Base-by-base conservation (phyloP, 2,888 invertebrate genomes). In the Oscheius sp. region DNA sequence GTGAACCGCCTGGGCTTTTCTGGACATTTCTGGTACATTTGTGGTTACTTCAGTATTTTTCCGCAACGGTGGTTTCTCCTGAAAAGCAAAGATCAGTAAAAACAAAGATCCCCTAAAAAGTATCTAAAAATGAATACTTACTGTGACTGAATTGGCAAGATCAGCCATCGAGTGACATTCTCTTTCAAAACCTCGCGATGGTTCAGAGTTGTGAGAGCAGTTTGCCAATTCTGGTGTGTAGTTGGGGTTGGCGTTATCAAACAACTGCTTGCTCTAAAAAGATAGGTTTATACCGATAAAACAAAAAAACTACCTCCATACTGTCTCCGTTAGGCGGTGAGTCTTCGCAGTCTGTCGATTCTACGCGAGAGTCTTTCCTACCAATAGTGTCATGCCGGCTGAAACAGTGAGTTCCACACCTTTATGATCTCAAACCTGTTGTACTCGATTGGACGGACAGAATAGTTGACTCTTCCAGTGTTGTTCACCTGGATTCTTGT, bases 91-190 rank as follows among this genome's bases (percentile, higher is more conserved):
- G 33, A 42, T 10, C 21, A 35, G 32, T 50, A 48, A 50, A 35
- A 50, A 21, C 21, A 21, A 21, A 21, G 21, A 21, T 21, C 21
- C 21, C 21, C 21, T 21, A 21, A 21, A 21, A 21, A 21, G 21
- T 21, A 21, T 21, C 21, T 4, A 53, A 29, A 53, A 29, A 21
- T 53, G 4, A 53, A 58, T 29, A 47, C 65, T 50, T 59, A 70
- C 70, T 35, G 35, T 58, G n/a, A 33, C 33, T 7, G 70, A 74
- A 37, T 84, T 79, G 4, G 81, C 79, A 42, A 86, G 74, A 76
- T 86, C 85, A 11, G 84, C 84, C 59, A 86, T 66, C 2, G 86
- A 86, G 59, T 85, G 85, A 72, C 86, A 86, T 68, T 86, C 86
- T 35, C 86, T 68, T 50, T 84, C 86, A 76, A 85, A 78, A n/a